phyloP scores from a whole-genome alignment of 2,113 vertebrate genomes.

The Seriola rivoliana region DNA sequence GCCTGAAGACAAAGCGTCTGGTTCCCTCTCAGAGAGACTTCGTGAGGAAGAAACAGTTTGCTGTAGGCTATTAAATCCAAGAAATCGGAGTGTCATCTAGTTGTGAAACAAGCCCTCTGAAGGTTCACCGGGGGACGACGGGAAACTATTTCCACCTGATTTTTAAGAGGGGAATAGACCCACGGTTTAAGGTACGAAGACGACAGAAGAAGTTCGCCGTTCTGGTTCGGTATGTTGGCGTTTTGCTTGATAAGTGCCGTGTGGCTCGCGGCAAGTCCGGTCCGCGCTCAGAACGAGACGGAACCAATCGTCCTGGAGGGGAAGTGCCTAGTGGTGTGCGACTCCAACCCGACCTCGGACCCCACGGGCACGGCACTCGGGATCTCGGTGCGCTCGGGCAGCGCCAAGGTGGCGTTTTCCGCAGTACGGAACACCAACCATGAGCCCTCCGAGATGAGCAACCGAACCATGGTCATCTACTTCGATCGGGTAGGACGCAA shows the following conservation, averaged over 20 bases:
- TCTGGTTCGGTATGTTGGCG: constrained; percentile 81
- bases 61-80: neutral
- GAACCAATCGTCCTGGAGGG: constrained; percentile 96
- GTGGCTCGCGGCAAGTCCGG: constrained; percentile 85
- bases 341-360: constrained; percentile 95
- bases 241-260: constrained; percentile 85
- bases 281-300: constrained; percentile 93
- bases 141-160: constrained; percentile 48
- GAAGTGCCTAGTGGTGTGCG: constrained; percentile 97
- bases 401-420: constrained; percentile 97
- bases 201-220: constrained; percentile 55
- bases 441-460: constrained; percentile 99
- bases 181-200: constrained; percentile 34
- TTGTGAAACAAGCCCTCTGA: neutral
- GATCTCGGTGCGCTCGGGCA: constrained; percentile 95
- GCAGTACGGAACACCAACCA: constrained; percentile 97
- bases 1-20: constrained; percentile 9
- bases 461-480: constrained; percentile 97
- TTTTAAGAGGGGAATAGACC: constrained; percentile 33
- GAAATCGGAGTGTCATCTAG: constrained; percentile 15
- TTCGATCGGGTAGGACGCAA: constrained; percentile 90
- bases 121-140: constrained; percentile 10
- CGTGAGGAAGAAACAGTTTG: constrained; percentile 23
- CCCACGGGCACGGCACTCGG: constrained; percentile 95
- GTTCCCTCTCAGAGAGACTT: neutral